Base-by-base conservation (phyloP, 1,140 invertebrate genomes). In the Apis laboriosa region DNA sequence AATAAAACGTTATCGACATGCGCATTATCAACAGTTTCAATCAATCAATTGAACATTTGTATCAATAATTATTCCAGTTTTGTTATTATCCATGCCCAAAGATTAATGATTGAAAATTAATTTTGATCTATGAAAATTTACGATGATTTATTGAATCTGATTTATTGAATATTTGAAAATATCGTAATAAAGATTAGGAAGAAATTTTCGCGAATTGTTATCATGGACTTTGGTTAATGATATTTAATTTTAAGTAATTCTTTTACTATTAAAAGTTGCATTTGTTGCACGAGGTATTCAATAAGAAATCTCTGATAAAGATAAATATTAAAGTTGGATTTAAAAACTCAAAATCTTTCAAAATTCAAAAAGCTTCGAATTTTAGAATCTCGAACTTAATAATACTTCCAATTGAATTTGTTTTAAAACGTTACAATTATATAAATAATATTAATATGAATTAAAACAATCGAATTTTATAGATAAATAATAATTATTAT, bases 41-140 rank as follows among this genome's bases (percentile, higher is more conserved):
- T 86, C 80, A 84, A 80, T 86, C 86, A 83, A 78, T 56, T 58
- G 11, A 17, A 49, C 61, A 80, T 79, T 51, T 66, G 24, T 71
- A 56, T 28, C 60, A 83, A 63, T 71, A 86, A 86, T 86, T 86
- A 80, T 12, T n/a, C 58, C 53, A 43, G 64, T 55, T 28, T 60
- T 17, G 9, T 8, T 80, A 78, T 75, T 70, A n/a, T 75, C 63
- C 82, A 60, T 28, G 71, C 49, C 15, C 56, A 19, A 64, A 78
- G 83, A 77, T 77, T 77, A 21, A 80, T 80, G 61, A 82, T 51
- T 61, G 51, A 64, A 73, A 68, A 83, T 83, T 74, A 56, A 34
- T 24, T 17, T 15, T 24, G 9, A 12, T 11, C 12, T 0, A 1
- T 1, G 28, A 9, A 21, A 15, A 51, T 17, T 43, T 9, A 4